Base-by-base conservation (phyloP, 2,797 vertebrate species). In the Xerus rutilus region DNA sequence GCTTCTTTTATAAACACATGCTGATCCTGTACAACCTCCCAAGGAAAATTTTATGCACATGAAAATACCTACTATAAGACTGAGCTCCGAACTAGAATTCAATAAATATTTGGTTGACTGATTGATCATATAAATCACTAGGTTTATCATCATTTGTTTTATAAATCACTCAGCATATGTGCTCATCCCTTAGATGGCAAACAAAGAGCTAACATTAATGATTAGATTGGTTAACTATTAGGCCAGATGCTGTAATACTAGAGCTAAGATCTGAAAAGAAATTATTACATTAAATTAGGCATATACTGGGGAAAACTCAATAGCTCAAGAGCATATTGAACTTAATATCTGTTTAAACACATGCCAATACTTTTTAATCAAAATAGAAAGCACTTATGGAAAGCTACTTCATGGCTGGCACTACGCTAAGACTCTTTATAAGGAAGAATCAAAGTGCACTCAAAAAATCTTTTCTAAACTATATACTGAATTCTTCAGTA, bases 301-400 rank as follows among this genome's bases (percentile, higher is more conserved):
- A 94, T 73, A 81, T 21, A 23, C 74, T 35, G 35, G 32, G 32
- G 3, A 18, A 77, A 91, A 89, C 8, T 11, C 1, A 91, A 85
- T 32, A 91, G 59, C 39, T 95, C 69, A 93, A 74, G 52, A 92
- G 57, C 25, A 89, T 78, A 90, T 0, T 78, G 72, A 94, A 79
- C n/a, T 89, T 81, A 92, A 76, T 76, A 94, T 82, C 86, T 93
- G 57, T 74, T 96, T 88, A 93, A 96, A 91, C 10, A 83, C 62
- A 91, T 43, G 30, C 57, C 67, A 86, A 76, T 35, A 54, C 49
- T 95, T 96, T 96, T 57, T 57, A 88, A 83, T 83, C 59, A 86
- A 96, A 77, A 84, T 25, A 95, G 28, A 52, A 94, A 49, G 25
- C n/a, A 90, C 32, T 86, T 72, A 88, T 15, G 54, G 47, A 86